These are phyloP conservation scores for Pterostichus niger DNA, from an alignment of 2,888 invertebrate genomes.

Conservation along the genomic window DNA sequence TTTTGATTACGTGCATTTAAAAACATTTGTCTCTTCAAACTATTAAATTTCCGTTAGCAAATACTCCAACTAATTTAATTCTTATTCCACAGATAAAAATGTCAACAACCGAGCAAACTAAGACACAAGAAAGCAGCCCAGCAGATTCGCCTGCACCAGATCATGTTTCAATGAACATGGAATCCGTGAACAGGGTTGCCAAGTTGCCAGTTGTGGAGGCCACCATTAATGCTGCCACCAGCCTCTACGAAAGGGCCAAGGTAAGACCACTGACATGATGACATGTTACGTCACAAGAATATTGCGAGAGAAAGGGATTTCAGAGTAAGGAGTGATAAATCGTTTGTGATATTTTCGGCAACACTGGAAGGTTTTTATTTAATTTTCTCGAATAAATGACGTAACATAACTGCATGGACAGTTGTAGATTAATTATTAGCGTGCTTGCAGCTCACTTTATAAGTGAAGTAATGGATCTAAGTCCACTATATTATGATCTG, in stretches of 20 bases:
- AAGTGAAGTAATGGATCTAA: no score
- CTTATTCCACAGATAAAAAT: conserved; percentile 69
- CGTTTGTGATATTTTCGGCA: no score
- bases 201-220: conserved; percentile 80
- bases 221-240: conserved; percentile 80
- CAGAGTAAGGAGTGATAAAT: no score
- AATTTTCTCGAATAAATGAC: no score
- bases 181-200: conserved; percentile 80
- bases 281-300: not conserved
- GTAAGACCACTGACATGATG: conserved; percentile 73
- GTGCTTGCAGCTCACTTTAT: no score
- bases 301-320: not conserved
- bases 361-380: no score
- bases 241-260: conserved; percentile 81
- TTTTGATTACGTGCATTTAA: no score
- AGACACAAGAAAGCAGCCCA: conserved; percentile 33
- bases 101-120: conserved; percentile 67
- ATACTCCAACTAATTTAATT: not conserved
- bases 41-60: no score
- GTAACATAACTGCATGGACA: no score
- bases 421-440: no score
- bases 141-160: conserved; percentile 38
- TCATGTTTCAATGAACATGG: conserved; percentile 74
- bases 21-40: not conserved
- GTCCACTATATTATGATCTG: no score